Base-by-base conservation (phyloP, 2,888 invertebrate genomes). In the Apeira syringaria region DNA sequence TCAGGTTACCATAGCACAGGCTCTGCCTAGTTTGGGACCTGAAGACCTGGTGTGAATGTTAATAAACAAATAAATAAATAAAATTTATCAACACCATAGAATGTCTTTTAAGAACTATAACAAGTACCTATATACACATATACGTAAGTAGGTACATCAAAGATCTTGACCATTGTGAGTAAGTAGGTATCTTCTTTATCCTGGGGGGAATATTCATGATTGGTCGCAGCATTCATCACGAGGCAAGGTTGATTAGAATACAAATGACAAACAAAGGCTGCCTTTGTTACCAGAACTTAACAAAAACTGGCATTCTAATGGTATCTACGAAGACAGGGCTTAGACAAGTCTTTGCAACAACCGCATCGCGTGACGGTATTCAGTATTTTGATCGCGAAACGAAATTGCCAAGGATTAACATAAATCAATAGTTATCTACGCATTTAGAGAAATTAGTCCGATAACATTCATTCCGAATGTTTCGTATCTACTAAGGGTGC, bases 391-490 rank as follows among this genome's bases (percentile, higher is more conserved):
- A 59, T 66, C 64, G 67, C 72, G 56, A 74, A 77, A 74, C 64
- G 60, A 61, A 63, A 64, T 55, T 52, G 53, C 57, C 45, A 55
- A 50, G 50, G 29, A 70, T 75, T 73, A 63, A 48, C 74, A 70
- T 75, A 73, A 57, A 76, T 74, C 76, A 68, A 76, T 79, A 75
- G 59, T 67, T 79, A 67, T 63, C 56, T 53, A 56, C 62, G 61
- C 59, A 61, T 48, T 50, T 45, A 41, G 35, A 40, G 29, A 47
- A 48, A 48, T 45, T 35, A 47, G n/a, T n/a, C n/a, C n/a, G n/a
- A n/a, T n/a, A n/a, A n/a, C n/a, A n/a, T n/a, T n/a, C n/a, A n/a
- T n/a, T n/a, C n/a, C n/a, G n/a, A n/a, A n/a, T n/a, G n/a, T n/a
- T n/a, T n/a, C n/a, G n/a, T n/a, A n/a, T n/a, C n/a, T n/a, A n/a